Evolutionary conservation across 2,888 invertebrate species (phyloP), one percentile per base, ranked within the genome.

Genomic region (Pyralis farinalis): DNA sequence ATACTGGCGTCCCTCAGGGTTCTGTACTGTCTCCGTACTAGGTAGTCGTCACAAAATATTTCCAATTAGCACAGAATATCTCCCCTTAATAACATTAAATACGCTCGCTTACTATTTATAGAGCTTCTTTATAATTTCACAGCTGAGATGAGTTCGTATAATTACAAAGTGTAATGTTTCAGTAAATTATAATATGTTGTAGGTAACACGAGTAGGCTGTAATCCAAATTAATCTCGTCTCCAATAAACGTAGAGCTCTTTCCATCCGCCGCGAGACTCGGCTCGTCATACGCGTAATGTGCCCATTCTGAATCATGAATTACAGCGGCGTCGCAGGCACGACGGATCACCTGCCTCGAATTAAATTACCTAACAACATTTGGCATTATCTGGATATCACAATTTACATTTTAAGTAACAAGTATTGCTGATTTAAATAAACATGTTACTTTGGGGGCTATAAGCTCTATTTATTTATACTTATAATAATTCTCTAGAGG

Each of bases 181-280:
- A 22, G 22, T 34, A 5, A 34, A 9, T 35, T 35, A 37, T 35
- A 30, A 33, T 25, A 27, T 27, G 12, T 30, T 29, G 27, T 31
- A 12, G 28, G 40, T 28, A 40, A 12, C 25, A 35, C 25, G 37
- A 49, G 43, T 39, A 47, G 46, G 40, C 43, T 43, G 30, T 22
- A 44, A 44, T 44, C 42, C 47, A 47, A 51, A 58, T 38, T 42
- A 46, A 40, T 47, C 51, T 35, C 27, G 28, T n/a, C 38, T 46
- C 44, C 53, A 51, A 46, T 54, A 50, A 56, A 61, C 47, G 44
- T 43, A 43, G 27, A 41, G 31, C 46, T 38, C 34, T 39, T 61
- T 51, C 38, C 48, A 46, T 53, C 50, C 48, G 47, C 40, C 42
- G 40, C 46, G 49, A 36, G 46, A 44, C 43, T 48, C 48, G 34